Evolutionary conservation across 2,113 vertebrate species (phyloP).

Genomic region (Gopherus evgoodei): DNA sequence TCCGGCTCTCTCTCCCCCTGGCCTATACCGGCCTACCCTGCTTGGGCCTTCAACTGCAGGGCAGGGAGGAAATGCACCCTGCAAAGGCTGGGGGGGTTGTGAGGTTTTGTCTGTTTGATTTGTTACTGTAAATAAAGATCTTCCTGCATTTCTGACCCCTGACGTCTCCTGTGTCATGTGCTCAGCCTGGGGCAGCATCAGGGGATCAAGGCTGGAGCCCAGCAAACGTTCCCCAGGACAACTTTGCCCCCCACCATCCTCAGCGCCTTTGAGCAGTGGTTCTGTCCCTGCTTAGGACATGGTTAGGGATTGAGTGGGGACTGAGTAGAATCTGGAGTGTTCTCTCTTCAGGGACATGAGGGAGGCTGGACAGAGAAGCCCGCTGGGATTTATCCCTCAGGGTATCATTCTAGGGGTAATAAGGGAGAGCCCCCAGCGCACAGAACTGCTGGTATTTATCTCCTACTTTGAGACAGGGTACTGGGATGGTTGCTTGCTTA

Average conservation of each 20-base stretch:
- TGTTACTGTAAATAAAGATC: slow-evolving; percentile 80
- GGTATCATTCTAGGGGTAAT: not conserved
- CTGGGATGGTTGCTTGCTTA: not conserved
- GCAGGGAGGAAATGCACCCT: not conserved
- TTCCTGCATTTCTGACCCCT: slow-evolving; percentile 49
- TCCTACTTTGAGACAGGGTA: not conserved
- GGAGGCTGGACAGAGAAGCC: not conserved
- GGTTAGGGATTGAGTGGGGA: accelerated
- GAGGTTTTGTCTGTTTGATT: not conserved
- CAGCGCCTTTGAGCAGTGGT: not conserved
- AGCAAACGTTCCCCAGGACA: not conserved
- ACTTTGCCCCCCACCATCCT: not conserved
- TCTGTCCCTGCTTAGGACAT: not conserved
- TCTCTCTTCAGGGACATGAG: not conserved
- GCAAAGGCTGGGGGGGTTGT: not conserved
- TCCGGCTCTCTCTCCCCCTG: not conserved
- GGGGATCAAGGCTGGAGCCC: not conserved
- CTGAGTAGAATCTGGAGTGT: accelerated
- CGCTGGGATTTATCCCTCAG: not conserved
- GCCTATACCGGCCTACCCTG: too few relatives aligned
- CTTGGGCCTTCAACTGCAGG: not conserved
- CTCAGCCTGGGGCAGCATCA: accelerated
- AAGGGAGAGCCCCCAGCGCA: not conserved
- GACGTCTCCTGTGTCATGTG: accelerated
- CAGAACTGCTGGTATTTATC: not conserved